Base-by-base conservation (phyloP, 2,888 invertebrate genomes). In the Stenotaenia linearis region DNA sequence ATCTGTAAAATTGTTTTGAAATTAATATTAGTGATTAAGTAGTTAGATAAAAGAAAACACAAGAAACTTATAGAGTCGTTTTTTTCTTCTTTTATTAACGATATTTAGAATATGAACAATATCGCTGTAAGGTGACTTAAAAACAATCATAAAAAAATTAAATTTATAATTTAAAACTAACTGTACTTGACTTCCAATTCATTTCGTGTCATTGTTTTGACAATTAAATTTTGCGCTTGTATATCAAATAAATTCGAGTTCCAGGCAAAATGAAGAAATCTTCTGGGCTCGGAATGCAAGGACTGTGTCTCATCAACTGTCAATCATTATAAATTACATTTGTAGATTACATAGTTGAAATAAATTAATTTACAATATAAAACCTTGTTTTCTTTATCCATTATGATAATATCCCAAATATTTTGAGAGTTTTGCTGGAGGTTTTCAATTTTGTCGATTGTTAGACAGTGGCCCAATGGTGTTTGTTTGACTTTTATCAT, bases 361-460 rank as follows among this genome's bases (percentile, higher is more conserved):
- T 56, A 25, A 28, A n/a, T 69, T 23, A 15, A 25, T 23, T 25
- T 6, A 69, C 0, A 25, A 25, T 69, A 4, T 28, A 69, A 69
- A 69, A 69, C 69, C 69, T 25, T 69, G 28, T 69, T 23, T 69
- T 69, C 69, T 25, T 28, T 69, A 28, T 69, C 69, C 28, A 69
- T 25, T 69, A 69, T 28, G 1, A 69, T 1, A 28, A 69, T 69
- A 25, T 69, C 69, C 69, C 69, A 69, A 69, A 25, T 25, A 69
- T n/a, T 25, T 28, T 69, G 69, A 12, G 28, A 12, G 25, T 69
- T 69, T 69, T 69, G 69, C 28, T 69, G 69, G 28, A 25, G 25
- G 69, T 25, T n/a, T 28, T 69, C 69, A 69, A 69, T 69, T 69
- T 69, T 69, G 69, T 69, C 69, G n/a, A 69, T 69, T 10, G n/a